These are phyloP conservation scores for Aphaenogaster rudis DNA, from an alignment of 1,140 invertebrate species.

Conservation along the genomic window DNA sequence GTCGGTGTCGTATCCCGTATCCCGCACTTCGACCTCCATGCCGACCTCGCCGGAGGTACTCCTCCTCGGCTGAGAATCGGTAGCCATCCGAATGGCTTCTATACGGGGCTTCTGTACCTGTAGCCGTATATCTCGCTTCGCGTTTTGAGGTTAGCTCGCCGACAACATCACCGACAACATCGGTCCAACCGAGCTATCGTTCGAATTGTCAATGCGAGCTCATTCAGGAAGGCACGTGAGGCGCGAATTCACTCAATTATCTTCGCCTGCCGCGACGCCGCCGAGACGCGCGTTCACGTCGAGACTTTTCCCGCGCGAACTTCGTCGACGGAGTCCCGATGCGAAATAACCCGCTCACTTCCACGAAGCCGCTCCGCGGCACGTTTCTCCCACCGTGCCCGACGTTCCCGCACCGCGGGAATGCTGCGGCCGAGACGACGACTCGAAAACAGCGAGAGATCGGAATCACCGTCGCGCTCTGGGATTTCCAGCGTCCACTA, in stretches of 20 bases:
- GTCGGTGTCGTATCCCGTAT: constrained; percentile 87
- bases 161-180: background rate
- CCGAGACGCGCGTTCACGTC: too few species aligned
- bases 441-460: background rate
- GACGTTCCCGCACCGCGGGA: background rate
- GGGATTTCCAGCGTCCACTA: background rate
- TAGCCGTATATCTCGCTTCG: too few species aligned
- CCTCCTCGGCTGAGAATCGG: constrained; percentile 58
- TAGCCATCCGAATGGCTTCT: constrained; percentile 58
- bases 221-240: background rate
- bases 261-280: too few species aligned
- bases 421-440: background rate
- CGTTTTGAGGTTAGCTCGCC: background rate
- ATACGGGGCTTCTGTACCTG: too few species aligned
- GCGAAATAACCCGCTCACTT: background rate
- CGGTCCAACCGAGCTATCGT: background rate
- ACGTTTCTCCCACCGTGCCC: background rate
- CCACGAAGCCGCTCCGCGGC: background rate
- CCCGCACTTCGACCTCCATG: constrained; percentile 79
- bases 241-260: too few species aligned
- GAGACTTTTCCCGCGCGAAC: background rate
- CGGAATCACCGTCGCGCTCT: background rate
- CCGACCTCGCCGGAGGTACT: constrained; percentile 65
- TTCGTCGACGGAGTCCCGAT: too few species aligned
- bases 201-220: background rate